phyloP scores from a whole-genome alignment of 2,113 vertebrate species.

The Apodemus speciosus region DNA sequence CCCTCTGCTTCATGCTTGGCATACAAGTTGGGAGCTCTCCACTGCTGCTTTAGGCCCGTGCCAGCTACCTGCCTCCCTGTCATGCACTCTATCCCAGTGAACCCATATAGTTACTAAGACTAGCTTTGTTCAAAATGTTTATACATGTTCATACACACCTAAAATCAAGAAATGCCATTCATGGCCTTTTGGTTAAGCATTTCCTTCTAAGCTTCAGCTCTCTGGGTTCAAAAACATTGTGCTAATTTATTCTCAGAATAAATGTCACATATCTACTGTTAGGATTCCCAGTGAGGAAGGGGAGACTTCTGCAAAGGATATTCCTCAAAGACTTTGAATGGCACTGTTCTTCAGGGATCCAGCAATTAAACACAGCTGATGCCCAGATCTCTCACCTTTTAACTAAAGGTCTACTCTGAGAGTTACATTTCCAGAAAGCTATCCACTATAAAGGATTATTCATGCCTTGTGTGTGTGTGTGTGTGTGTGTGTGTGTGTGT shows the following conservation, averaged over 20 bases:
- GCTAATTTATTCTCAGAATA: not conserved
- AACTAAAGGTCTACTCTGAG: not conserved
- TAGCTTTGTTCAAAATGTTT: not conserved
- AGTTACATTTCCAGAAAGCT: not conserved
- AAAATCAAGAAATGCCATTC: not conserved
- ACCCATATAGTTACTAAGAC: not conserved
- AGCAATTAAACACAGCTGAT: not conserved
- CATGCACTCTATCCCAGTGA: not conserved
- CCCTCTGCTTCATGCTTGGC: not conserved
- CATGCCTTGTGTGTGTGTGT: not conserved
- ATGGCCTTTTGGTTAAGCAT: not conserved
- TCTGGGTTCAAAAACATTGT: not conserved
- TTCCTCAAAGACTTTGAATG: not conserved
- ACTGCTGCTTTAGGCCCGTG: not conserved
- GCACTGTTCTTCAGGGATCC: not conserved
- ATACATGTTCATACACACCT: not conserved
- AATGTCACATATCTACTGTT: not conserved
- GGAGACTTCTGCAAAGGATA: conserved; percentile 15
- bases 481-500: not conserved
- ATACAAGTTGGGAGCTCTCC: no score
- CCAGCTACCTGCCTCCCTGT: not conserved
- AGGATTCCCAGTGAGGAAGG: not conserved
- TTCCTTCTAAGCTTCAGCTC: not conserved
- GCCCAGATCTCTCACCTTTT: conserved; percentile 20
- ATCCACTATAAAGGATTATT: not conserved